These are phyloP conservation scores for Aquatica leii DNA, from an alignment of 2,888 invertebrate genomes.

Conservation along the genomic window DNA sequence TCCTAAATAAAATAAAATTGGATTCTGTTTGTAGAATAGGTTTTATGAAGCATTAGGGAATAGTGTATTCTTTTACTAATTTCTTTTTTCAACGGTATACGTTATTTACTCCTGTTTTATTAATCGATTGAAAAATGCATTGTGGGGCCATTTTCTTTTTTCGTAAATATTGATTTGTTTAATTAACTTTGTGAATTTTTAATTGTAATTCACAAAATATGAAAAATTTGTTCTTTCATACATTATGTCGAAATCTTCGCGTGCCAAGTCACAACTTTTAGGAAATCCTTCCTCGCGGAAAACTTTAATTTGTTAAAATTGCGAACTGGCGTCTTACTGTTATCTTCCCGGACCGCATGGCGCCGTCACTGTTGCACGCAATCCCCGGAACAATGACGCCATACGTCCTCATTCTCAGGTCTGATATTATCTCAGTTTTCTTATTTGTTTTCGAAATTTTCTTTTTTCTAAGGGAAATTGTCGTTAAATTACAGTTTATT, in stretches of 20 bases:
- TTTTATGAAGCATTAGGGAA: conserved; percentile 12
- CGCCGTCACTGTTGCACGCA: conserved; percentile 42
- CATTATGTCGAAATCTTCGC: conserved; percentile 11
- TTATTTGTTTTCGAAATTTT: conserved; percentile 11
- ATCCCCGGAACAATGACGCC: conserved; percentile 37
- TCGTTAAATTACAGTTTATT: conserved; percentile 6
- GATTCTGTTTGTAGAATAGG: conserved; percentile 13
- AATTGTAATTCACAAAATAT: too few relatives aligned
- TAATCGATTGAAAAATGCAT: too few relatives aligned
- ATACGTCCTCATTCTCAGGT: conserved; percentile 29
- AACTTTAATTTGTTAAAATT: conserved; percentile 47
- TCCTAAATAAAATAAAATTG: conserved; percentile 19
- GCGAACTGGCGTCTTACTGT: conserved; percentile 40
- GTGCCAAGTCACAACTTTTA: conserved; percentile 31
- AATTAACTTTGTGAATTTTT: too few relatives aligned
- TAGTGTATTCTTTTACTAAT: neutral
- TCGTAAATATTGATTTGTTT: too few relatives aligned
- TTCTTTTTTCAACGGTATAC: neutral
- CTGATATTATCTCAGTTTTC: conserved; percentile 21
- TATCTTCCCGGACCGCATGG: conserved; percentile 43
- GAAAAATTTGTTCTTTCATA: too few relatives aligned
- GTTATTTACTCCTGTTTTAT: too few relatives aligned
- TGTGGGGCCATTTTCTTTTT: too few relatives aligned
- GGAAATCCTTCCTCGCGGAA: conserved; percentile 33
- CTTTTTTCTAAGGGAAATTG: neutral